phyloP scores from a whole-genome alignment of 2,113 vertebrate species.

The Prinia subflava region DNA sequence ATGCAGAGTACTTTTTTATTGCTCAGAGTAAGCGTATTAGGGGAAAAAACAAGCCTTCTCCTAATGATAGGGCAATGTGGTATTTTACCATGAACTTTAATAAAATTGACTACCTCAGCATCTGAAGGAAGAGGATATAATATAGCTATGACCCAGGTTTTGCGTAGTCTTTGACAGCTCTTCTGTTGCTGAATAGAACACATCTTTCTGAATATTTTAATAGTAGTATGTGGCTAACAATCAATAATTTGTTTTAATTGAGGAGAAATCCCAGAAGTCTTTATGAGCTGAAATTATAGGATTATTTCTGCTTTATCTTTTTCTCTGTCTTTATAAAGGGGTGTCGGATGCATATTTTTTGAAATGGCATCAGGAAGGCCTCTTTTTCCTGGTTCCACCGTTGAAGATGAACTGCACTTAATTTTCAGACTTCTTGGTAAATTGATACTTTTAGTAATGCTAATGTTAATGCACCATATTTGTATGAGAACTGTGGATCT shows the following conservation, averaged over 20 bases:
- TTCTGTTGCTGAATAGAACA: neutral
- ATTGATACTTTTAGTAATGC: neutral
- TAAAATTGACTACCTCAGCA: neutral
- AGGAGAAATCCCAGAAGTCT: neutral
- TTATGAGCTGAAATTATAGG: neutral
- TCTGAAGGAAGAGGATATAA: neutral
- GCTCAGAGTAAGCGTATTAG: neutral
- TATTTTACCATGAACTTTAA: neutral
- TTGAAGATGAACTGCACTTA: constrained; percentile 97
- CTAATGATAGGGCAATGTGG: rapidly evolving
- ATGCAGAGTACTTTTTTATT: neutral
- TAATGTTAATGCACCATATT: neutral
- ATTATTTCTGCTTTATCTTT: neutral
- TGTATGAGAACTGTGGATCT: neutral
- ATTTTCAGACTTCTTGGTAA: constrained; percentile 97
- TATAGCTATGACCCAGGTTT: neutral
- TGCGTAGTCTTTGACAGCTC: neutral
- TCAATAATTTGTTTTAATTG: neutral
- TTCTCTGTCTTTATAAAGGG: constrained; percentile 75
- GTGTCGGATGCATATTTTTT: constrained; percentile 98
- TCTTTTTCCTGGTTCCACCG: constrained; percentile 95
- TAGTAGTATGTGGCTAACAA: neutral
- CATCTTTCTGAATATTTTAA: neutral
- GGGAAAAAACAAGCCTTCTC: neutral
- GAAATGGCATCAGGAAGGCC: constrained; percentile 99